Evolutionary conservation across 2,888 invertebrate species (phyloP), one percentile per base, ranked within the genome.

Genomic region (Melitaea athalia): DNA sequence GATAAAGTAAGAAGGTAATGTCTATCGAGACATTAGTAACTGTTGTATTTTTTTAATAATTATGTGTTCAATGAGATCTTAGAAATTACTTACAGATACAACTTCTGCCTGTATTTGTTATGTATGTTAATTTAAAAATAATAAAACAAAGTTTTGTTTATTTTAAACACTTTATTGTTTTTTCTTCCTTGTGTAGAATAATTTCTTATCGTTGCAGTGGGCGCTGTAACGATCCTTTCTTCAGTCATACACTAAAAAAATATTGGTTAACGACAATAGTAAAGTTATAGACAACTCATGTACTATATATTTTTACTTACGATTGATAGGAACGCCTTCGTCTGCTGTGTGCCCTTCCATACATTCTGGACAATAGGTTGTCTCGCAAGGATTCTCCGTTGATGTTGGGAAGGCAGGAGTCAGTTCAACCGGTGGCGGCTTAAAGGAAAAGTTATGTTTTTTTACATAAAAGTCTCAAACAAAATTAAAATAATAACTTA

Each of bases 381-480:
- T 86, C 3, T 92, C 91, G 68, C 92, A 92, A 4, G 92, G 92
- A 71, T 91, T 88, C 43, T 77, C 76, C 1, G 86, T 83, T n/a
- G 88, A 77, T 0, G 87, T 88, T 2, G 92, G 92, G 78, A 91
- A 88, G 1, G 80, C 62, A 2, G 92, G 92, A 24, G 83, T 81
- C 77, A 91, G 73, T 73, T 90, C 91, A 64, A 76, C 83, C 67
- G 92, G 89, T 62, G 92, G 92, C 24, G 87, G 86, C 92, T 92
- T 33, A 52, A 64, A 67, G 49, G 65, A 14, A 55, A 42, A 45
- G 14, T 14, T 11, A 45, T 45, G 10, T 14, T 8, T 4, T n/a
- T 45, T 11, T 67, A 8, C 33, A 61, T 14, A 31, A 60, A 33
- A 49, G 4, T 5, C 12, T 43, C 49, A 38, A 11, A 14, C 14